A percentile compares a stretch with the other conserved stretches of the same genome.
These are phyloP conservation scores for Ostrea denselamellosa DNA, from an alignment of 1,140 invertebrate genomes.

Conservation along the genomic window DNA sequence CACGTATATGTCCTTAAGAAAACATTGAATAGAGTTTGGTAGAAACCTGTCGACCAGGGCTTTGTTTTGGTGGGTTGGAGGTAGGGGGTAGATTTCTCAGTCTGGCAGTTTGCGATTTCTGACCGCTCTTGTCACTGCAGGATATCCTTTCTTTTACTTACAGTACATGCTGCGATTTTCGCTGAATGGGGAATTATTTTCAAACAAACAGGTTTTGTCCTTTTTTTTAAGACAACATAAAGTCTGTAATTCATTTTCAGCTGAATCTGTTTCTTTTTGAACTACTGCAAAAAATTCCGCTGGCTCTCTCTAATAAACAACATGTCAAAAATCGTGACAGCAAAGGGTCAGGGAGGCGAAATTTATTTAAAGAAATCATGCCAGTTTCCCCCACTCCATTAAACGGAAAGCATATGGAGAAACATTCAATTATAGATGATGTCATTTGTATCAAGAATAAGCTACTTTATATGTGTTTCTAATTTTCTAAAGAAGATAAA, in stretches of 20 bases:
- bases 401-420: neutral
- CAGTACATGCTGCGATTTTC: too few relatives aligned
- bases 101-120: too few relatives aligned
- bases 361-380: neutral
- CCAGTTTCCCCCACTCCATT: neutral
- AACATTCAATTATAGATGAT: neutral
- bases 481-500: neutral
- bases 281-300: neutral
- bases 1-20: too few relatives aligned
- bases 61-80: too few relatives aligned
- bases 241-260: neutral
- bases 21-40: too few relatives aligned
- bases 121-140: too few relatives aligned
- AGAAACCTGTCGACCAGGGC: too few relatives aligned
- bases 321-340: neutral
- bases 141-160: too few relatives aligned
- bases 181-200: too few relatives aligned
- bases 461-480: neutral
- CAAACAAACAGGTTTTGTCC: too few relatives aligned
- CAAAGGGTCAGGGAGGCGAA: neutral
- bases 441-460: too few relatives aligned
- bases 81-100: too few relatives aligned
- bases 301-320: neutral
- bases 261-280: neutral
- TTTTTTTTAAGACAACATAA: neutral